phyloP scores from a whole-genome alignment of 2,888 invertebrate species.

The Thumatha senex region DNA sequence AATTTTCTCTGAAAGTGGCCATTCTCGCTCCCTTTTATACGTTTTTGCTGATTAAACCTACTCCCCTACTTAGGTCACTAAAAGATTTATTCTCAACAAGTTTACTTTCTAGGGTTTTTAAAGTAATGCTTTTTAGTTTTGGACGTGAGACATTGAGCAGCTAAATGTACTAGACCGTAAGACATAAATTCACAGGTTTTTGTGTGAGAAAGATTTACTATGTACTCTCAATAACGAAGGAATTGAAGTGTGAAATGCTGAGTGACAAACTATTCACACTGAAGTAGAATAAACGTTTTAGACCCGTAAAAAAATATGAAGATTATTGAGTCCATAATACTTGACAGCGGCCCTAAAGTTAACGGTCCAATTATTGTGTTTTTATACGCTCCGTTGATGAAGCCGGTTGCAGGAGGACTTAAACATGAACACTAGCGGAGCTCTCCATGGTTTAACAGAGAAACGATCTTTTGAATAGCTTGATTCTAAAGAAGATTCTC shows the following conservation, averaged over 20 bases:
- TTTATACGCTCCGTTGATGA: too few relatives aligned
- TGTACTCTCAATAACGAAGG: too few relatives aligned
- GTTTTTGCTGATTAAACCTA: slow-evolving; percentile 26
- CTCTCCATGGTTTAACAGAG: too few relatives aligned
- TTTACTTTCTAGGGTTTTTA: slow-evolving; percentile 22
- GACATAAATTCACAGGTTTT: neutral
- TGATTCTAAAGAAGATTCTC: too few relatives aligned
- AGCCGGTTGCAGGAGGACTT: too few relatives aligned
- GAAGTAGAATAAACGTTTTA: too few relatives aligned
- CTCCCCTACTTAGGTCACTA: slow-evolving; percentile 15
- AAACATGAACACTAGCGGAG: too few relatives aligned
- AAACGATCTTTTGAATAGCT: too few relatives aligned
- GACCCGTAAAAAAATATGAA: too few relatives aligned
- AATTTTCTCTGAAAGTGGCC: slow-evolving; percentile 16
- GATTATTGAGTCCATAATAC: too few relatives aligned
- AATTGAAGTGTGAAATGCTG: neutral
- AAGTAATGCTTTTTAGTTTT: slow-evolving; percentile 25
- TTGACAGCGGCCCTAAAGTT: too few relatives aligned
- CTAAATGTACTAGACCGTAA: neutral
- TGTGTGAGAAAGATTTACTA: neutral
- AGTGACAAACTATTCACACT: neutral
- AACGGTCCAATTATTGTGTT: too few relatives aligned
- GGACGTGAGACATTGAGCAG: slow-evolving; percentile 6
- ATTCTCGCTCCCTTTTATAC: slow-evolving; percentile 14
- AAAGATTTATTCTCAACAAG: slow-evolving; percentile 28